Evolutionary conservation across 2,797 vertebrate genomes (phyloP), one percentile per base, ranked within the genome.

Genomic region (Zalophus californianus): DNA sequence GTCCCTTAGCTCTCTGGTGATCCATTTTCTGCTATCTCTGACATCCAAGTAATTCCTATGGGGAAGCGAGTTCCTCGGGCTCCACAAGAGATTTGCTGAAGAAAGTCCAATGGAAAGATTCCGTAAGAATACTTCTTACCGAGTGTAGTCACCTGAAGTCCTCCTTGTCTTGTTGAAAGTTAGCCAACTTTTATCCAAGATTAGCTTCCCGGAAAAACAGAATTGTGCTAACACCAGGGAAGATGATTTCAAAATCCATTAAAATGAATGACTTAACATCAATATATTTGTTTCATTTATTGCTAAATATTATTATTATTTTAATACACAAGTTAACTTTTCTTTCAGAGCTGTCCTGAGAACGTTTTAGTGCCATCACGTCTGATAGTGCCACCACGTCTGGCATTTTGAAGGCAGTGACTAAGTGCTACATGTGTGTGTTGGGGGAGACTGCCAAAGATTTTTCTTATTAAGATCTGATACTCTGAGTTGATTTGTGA

Each of bases 291-390:
- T 62, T 68, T 68, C 8, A n/a, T 68, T 35, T 35, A 35, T 68
- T 77, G 68, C 35, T 13, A 35, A 56, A 38, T 60, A 72, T 70
- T 78, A 64, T 70, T 78, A 64, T 35, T 92, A 20, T 93, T 52
- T 91, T 60, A 88, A 79, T 52, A 50, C 23, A 91, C 70, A 86
- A 64, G 27, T 93, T 91, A 86, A 58, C 18, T 93, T 72, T 82
- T 83, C 38, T 84, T 80, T 73, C 23, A 68, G 23, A 60, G 3
- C 7, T 84, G 64, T 94, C 23, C 72, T 70, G 38, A 78, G 60
- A 95, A 38, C 35, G 12, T 72, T 82, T 64, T 56, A 75, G 27
- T 50, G 58, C 29, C 20, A 35, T 66, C 13, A 44, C 25, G 20
- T 21, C 52, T 86, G 50, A 83, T 56, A 73, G 32, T 50, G 58